Evolutionary conservation across 2,797 vertebrate genomes (phyloP).

Genomic region (Threskiornis aethiopicus): DNA sequence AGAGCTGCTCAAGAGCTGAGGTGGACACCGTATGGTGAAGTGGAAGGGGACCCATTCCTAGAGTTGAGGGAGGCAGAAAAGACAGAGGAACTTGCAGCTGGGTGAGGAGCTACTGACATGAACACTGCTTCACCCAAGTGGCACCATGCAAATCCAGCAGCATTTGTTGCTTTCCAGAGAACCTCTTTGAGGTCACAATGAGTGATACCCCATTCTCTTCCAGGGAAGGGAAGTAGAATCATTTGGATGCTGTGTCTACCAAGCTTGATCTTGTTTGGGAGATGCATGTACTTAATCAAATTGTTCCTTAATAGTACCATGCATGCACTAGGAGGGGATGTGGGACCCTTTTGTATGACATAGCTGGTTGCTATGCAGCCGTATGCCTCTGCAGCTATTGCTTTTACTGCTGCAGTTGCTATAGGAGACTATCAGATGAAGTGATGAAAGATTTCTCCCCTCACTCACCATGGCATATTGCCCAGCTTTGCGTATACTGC

Average conservation of each 20-base stretch:
- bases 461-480: neutral
- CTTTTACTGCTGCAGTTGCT: slow-evolving; percentile 44
- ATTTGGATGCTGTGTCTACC: neutral
- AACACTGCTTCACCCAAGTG: neutral
- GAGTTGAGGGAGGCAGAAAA: neutral
- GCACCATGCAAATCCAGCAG: neutral
- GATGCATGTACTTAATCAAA: neutral
- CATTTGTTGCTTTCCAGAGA: neutral
- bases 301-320: neutral
- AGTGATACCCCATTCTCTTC: neutral
- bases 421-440: slow-evolving; percentile 58
- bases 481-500: slow-evolving; percentile 14
- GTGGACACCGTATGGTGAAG: neutral
- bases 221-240: neutral
- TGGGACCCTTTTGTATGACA: neutral
- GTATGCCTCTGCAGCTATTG: slow-evolving; percentile 10
- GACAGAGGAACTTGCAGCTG: neutral
- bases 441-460: slow-evolving; percentile 38
- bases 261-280: neutral
- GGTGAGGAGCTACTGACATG: neutral
- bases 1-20: neutral
- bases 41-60: neutral
- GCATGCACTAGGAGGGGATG: neutral
- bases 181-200: neutral
- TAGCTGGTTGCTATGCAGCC: slow-evolving; percentile 25